Evolutionary conservation across 2,888 invertebrate genomes (phyloP), one percentile per base, ranked within the genome.

Genomic region (Catocala fraxini): DNA sequence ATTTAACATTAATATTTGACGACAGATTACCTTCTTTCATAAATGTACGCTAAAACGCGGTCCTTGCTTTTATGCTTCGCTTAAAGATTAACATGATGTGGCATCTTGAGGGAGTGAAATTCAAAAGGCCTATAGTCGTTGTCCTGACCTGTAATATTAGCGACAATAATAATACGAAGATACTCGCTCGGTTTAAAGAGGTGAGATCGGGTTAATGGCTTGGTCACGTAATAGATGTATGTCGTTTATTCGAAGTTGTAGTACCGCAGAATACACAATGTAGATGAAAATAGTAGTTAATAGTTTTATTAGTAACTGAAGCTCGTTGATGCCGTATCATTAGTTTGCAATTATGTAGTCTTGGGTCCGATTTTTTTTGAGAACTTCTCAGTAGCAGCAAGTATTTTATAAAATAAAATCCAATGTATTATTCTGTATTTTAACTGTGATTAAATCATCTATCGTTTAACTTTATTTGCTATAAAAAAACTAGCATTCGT

Each of bases 1-100:
- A 45, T 51, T 49, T 51, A 56, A 41, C 59, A 51, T 64, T 64
- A 69, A 53, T 58, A 59, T 69, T 62, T 65, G 51, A 56, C 34
- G 45, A 46, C 33, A 52, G 53, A 45, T 59, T 56, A 64, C 13
- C 47, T 59, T 45, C 4, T 58, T 56, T 59, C 51, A 51, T 51
- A 49, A 56, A 41, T 49, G 33, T 35, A 7, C 15, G 9, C 45
- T 12, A 43, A 56, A 41, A 42, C 34, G 9, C 15, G 1, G 48
- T 25, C 5, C 25, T 46, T 46, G 25, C 39, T 46, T 7, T 4
- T 25, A 15, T 15, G 34, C 12, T 34, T 25, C 25, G 35, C 35
- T 55, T 46, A 13, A 6, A 43, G 7, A 11, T 45, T 10, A 34
- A 9, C 35, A 15, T 45, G 46, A 54, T 11, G 3, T 6, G 15